phyloP scores from a whole-genome alignment of 2,113 vertebrate genomes.

The zebrafish (Danio rerio) region GRCz12tu NC_133195.1:1459001-1459500 shows the following conservation, averaged over 20 bases:
- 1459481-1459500: conserved; percentile 83
- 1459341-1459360: background rate
- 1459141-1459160: too few relatives aligned
- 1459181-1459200: background rate
- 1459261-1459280: background rate
- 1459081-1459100: too few relatives aligned
- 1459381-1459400: conserved; percentile 71
- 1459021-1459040: too few relatives aligned
- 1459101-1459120: too few relatives aligned
- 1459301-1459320: conserved; percentile 6
- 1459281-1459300: background rate
- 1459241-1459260: background rate
- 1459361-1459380: conserved; percentile 55
- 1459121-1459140: too few relatives aligned
- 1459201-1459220: background rate
- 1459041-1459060: too few relatives aligned
- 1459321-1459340: background rate
- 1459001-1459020: too few relatives aligned
- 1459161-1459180: too few relatives aligned
- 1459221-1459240: conserved; percentile 10
- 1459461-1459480: conserved; percentile 78
- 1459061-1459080: too few relatives aligned
- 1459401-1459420: conserved; percentile 73
- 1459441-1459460: conserved; percentile 67
- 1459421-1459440: conserved; percentile 66